Evolutionary conservation across 1,140 invertebrate species (phyloP).

Genomic region (Drosophila virilis): DNA sequence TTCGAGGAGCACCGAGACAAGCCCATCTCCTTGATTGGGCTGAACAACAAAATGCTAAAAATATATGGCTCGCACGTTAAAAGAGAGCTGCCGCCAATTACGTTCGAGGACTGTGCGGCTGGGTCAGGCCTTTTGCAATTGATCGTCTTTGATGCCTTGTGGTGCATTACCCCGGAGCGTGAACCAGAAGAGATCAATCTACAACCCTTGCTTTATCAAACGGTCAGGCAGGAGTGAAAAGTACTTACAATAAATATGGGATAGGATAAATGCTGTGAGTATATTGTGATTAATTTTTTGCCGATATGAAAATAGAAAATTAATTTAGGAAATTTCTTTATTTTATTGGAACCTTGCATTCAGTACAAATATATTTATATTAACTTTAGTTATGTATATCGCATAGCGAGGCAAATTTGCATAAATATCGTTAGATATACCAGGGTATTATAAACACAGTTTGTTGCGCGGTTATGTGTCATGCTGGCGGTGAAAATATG

Average conservation of each 20-base stretch:
- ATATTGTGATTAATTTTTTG: background rate
- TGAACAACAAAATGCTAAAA: slow-evolving; percentile 18
- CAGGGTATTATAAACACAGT: slow-evolving; percentile 17
- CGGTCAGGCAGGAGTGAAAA: background rate
- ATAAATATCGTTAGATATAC: slow-evolving; percentile 38
- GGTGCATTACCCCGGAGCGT: background rate
- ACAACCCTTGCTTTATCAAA: background rate
- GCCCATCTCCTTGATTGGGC: slow-evolving; percentile 14
- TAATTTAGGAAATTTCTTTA: background rate
- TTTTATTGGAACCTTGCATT: slow-evolving; percentile 47
- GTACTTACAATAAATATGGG: background rate
- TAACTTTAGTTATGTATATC: slow-evolving; percentile 29
- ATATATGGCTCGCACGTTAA: slow-evolving; percentile 18
- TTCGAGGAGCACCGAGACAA: slow-evolving; percentile 28
- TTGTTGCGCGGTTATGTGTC: slow-evolving; percentile 36
- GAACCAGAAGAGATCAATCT: slow-evolving; percentile 17
- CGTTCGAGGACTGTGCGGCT: slow-evolving; percentile 33
- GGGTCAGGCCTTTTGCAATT: slow-evolving; percentile 35
- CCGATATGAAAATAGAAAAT: background rate
- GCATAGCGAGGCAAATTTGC: slow-evolving; percentile 29
- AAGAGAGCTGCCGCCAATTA: slow-evolving; percentile 31
- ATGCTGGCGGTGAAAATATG: slow-evolving; percentile 64
- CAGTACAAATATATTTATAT: slow-evolving; percentile 39
- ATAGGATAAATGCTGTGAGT: background rate
- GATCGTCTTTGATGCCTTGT: slow-evolving; percentile 37